Evolutionary conservation across 2,113 vertebrate species (phyloP), one percentile per base, ranked within the genome.

Genomic region (Silurus glanis): DNA sequence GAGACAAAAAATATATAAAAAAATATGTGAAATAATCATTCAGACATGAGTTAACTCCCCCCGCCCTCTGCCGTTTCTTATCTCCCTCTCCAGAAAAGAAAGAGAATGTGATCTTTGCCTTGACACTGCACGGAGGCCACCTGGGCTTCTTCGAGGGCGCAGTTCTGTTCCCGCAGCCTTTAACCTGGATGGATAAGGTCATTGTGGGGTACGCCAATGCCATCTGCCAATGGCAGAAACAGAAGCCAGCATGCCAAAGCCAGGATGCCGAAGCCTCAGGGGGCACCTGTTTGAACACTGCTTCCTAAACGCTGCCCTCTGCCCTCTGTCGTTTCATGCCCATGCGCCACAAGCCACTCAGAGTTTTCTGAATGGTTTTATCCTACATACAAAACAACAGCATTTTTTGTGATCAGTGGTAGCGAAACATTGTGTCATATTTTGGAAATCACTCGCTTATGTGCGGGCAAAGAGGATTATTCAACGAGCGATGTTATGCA

Each of bases 101-200:
- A 89, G 96, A 97, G 59, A 99, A 99, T 0, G 97, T 98, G 89
- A 93, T 99, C 94, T 97, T 98, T 19, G 95, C 97, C 85, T 94
- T 99, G 91, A 97, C 98, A 0, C 94, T 99, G 58, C 98, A 99
- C 0, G 98, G 98, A 56, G 98, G 98, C 59, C 98, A 99, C 93
- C 93, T 99, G 91, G 98, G 98, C 89, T 99, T 99, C 94, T 99
- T 99, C n/a, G 97, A 99, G 91, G 98, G 98, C 0, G 97, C 98
- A 0, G 97, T 99, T 82, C 97, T 99, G 2, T 97, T 99, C 89
- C 98, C 98, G 0, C 96, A 99, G 82, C 98, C 98, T 6, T 96
- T 99, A 82, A 99, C 98, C 28, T 99, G 98, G 98, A 99, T 99
- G 98, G 98, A 99, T 94, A 99, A 99, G 93, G 96, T 99, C 37